Evolutionary conservation across 1,140 invertebrate genomes (phyloP).

Genomic region (Branchinecta lynchi): DNA sequence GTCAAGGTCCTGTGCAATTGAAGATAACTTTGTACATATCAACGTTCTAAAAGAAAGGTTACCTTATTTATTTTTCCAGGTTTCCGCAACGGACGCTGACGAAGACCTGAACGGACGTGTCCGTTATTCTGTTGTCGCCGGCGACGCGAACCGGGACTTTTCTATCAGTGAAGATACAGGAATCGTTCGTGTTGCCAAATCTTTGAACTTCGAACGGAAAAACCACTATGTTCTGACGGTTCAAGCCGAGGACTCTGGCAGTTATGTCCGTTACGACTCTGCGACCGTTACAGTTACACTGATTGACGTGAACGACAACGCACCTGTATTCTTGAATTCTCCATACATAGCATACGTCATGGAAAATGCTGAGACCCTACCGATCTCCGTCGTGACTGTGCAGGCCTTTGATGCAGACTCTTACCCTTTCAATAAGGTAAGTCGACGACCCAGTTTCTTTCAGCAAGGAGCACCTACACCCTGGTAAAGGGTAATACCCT

Average conservation of each 20-base stretch:
- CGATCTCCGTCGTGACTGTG: slow-evolving; percentile 43
- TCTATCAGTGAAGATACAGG: slow-evolving; percentile 77
- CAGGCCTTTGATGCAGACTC: slow-evolving; percentile 75
- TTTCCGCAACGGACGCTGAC: slow-evolving; percentile 81
- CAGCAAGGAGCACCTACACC: too few relatives aligned
- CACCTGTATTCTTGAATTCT: slow-evolving; percentile 75
- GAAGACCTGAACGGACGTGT: slow-evolving; percentile 72
- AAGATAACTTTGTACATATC: too few relatives aligned
- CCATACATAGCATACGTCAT: slow-evolving; percentile 81
- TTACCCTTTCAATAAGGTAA: slow-evolving; percentile 59
- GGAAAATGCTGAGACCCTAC: slow-evolving; percentile 46
- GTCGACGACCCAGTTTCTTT: slow-evolving; percentile 30
- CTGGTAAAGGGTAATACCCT: too few relatives aligned
- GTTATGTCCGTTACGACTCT: slow-evolving; percentile 45
- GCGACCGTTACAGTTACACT: slow-evolving; percentile 48
- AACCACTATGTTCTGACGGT: slow-evolving; percentile 64
- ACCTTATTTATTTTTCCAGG: slow-evolving; percentile 37
- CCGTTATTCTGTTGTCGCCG: slow-evolving; percentile 68
- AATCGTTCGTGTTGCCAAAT: slow-evolving; percentile 69
- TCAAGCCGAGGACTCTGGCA: slow-evolving; percentile 70
- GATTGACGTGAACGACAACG: slow-evolving; percentile 86
- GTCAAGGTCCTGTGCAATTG: too few relatives aligned
- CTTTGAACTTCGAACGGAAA: slow-evolving; percentile 78
- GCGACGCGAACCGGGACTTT: slow-evolving; percentile 78
- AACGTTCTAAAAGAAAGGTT: too few relatives aligned